Evolutionary conservation across 2,888 invertebrate genomes (phyloP), one percentile per base, ranked within the genome.

Genomic region (Cantharis rufa): DNA sequence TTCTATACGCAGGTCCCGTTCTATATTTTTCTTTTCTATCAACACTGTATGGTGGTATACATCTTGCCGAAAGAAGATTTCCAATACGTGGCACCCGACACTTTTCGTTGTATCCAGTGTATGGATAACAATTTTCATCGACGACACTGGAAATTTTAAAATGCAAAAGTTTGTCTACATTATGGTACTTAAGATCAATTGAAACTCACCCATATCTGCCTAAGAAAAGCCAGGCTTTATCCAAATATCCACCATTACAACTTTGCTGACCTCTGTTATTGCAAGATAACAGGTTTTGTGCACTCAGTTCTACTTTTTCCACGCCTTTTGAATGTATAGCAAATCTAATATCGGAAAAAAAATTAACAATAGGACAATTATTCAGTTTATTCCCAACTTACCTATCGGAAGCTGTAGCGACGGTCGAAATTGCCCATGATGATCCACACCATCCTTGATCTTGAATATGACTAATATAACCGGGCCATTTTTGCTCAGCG

Each of bases 351-450:
- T 24, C 1, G 18, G 0, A 21, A 24, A 61, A 61, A 61, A 7
- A 28, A 28, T 28, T 3, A 28, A 28, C n/a, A 70, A 48, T 70
- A 21, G 21, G 24, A 7, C 24, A 24, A 9, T 9, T 24, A 24
- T 24, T 24, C 24, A 9, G 24, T 1, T 24, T 24, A 9, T 9
- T 5, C 24, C 9, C 7, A 11, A 3, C 7, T 80, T 90, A 91
- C 89, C 96, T 92, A 87, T 95, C 95, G 70, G 94, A 94, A 73
- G 94, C 94, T 62, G 96, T 93, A 13, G 93, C 92, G 11, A 94
- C 93, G 0, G 97, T 94, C 0, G 96, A 94, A 24, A 98, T 91
- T 0, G 97, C 98, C 98, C 98, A 98, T 2, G 97, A 98, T 0
- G 97, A 92, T 0, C 95, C 98, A 86, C 98, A 89, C 92, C 92